phyloP scores from a whole-genome alignment of 2,888 invertebrate genomes.

The Spodoptera exigua region DNA sequence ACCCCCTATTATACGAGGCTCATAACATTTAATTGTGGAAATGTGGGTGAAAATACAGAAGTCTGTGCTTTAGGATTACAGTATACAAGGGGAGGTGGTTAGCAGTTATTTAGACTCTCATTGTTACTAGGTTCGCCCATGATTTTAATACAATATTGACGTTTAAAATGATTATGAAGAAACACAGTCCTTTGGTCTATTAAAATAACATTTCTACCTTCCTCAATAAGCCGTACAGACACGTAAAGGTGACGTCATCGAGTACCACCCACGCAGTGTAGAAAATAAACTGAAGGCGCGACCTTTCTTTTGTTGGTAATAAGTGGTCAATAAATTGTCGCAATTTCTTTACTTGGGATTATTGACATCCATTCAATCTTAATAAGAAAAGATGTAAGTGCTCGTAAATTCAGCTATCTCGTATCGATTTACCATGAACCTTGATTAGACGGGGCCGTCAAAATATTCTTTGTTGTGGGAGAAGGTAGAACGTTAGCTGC shows the following conservation, averaged over 20 bases:
- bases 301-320: slow-evolving; percentile 59
- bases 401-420: slow-evolving; percentile 59
- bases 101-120: no score
- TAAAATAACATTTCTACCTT: slow-evolving; percentile 23
- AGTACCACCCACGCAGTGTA: slow-evolving; percentile 33
- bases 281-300: slow-evolving; percentile 56
- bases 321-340: slow-evolving; percentile 62
- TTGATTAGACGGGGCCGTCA: slow-evolving; percentile 51
- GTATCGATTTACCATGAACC: slow-evolving; percentile 58
- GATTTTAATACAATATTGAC: no score
- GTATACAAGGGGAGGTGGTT: no score
- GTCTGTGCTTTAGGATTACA: no score
- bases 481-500: background rate
- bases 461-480: slow-evolving; percentile 25
- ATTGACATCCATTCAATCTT: slow-evolving; percentile 58
- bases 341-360: slow-evolving; percentile 55
- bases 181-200: no score
- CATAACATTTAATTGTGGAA: no score
- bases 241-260: slow-evolving; percentile 43
- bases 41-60: no score
- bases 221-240: slow-evolving; percentile 33
- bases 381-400: slow-evolving; percentile 61
- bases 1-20: no score
- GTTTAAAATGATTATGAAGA: no score
- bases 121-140: no score